phyloP scores from a whole-genome alignment of 2,113 vertebrate genomes.

The Microtus oregoni region DNA sequence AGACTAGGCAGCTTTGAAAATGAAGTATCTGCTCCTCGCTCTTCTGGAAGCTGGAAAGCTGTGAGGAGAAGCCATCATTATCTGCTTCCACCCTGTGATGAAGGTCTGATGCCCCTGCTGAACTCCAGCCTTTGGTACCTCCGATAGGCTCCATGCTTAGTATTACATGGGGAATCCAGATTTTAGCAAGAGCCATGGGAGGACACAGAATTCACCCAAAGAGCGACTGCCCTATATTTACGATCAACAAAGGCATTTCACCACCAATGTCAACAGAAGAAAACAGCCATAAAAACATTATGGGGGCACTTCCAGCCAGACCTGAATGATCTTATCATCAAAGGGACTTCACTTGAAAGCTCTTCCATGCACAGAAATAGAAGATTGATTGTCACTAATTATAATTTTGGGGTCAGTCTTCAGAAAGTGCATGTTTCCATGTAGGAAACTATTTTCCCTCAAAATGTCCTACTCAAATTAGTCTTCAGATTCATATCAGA shows the following conservation, averaged over 20 bases:
- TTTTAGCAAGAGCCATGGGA: neutral
- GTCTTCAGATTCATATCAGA: neutral
- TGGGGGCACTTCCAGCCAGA: neutral
- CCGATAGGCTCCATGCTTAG: neutral
- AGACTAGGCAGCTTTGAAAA: neutral
- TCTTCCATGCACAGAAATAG: neutral
- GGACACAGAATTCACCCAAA: neutral
- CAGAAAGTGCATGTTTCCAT: neutral
- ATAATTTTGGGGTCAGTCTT: constrained; percentile 1
- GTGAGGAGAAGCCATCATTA: neutral
- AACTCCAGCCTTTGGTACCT: neutral
- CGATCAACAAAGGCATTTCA: constrained; percentile 39
- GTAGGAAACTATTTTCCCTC: constrained; percentile 24
- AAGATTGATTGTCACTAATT: constrained; percentile 37
- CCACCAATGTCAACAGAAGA: neutral
- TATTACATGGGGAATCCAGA: neutral
- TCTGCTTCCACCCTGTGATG: too few relatives aligned
- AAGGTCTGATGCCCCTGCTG: neutral
- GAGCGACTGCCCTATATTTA: neutral
- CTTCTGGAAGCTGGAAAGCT: neutral
- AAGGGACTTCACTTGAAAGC: constrained; percentile 46
- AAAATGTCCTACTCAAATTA: constrained; percentile 9
- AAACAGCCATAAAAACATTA: constrained; percentile 20
- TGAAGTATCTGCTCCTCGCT: neutral
- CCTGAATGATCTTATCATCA: constrained; percentile 36